Percentiles rank a stretch among this genome's conserved stretches.
Evolutionary conservation across 2,113 vertebrate genomes (phyloP).

Genomic region (Crotalus viridis): DNA sequence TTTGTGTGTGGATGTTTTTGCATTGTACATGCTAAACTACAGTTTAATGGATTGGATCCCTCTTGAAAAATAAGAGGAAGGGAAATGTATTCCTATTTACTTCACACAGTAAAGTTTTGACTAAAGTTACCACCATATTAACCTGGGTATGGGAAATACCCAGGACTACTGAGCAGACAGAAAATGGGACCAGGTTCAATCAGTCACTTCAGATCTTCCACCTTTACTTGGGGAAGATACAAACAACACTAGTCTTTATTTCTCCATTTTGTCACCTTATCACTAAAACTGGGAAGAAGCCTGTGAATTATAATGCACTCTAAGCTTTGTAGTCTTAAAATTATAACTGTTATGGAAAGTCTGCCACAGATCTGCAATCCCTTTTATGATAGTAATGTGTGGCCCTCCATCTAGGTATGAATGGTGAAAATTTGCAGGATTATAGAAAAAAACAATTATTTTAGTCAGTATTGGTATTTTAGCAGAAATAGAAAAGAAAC

Average conservation of each 20-base stretch:
- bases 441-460: background rate
- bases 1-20: background rate
- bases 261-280: background rate
- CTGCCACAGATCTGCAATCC: background rate
- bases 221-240: background rate
- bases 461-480: background rate
- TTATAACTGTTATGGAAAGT: background rate
- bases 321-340: background rate
- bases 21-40: too few relatives aligned
- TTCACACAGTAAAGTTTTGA: background rate
- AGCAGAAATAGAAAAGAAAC: background rate
- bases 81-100: background rate
- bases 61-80: background rate
- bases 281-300: background rate
- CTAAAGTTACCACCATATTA: background rate
- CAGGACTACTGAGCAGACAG: background rate
- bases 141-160: background rate
- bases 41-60: background rate
- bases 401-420: background rate
- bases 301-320: background rate
- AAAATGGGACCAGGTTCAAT: background rate
- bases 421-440: background rate
- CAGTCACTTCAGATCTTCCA: background rate
- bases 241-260: background rate
- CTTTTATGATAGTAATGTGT: background rate